Evolutionary conservation across 1,140 invertebrate species (phyloP).

Genomic region (Drosophila seguyi): DNA sequence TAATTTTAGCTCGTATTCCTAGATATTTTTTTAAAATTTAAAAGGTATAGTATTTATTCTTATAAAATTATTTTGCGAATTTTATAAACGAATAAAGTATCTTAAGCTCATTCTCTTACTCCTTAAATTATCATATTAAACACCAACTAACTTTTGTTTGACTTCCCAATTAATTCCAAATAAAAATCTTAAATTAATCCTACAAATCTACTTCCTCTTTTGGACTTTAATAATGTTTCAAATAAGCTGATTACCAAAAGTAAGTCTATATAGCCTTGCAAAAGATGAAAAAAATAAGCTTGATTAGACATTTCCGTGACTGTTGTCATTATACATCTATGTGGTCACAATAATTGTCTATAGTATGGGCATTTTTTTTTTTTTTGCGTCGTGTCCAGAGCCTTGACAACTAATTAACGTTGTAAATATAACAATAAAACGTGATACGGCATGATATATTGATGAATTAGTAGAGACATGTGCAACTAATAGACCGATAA

Average conservation of each 20-base stretch:
- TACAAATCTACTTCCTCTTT: not conserved
- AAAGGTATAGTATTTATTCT: not conserved
- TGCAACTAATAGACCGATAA: conserved; percentile 8
- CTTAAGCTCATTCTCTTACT: no score
- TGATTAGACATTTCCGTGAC: conserved; percentile 82
- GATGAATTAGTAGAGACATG: not conserved
- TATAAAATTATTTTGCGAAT: no score
- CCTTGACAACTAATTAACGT: conserved; percentile 45
- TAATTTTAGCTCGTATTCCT: rapidly evolving
- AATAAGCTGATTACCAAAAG: conserved; percentile 6
- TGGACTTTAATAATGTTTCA: not conserved
- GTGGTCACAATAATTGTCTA: conserved; percentile 45
- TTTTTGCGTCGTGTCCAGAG: conserved; percentile 3
- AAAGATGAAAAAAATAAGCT: conserved; percentile 29
- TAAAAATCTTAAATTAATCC: no score
- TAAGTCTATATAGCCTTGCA: conserved; percentile 16
- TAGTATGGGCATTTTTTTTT: conserved; percentile 2
- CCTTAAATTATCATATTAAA: no score
- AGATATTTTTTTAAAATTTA: not conserved
- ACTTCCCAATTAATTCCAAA: no score
- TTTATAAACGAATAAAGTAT: no score
- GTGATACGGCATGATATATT: conserved; percentile 23
- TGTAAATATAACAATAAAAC: conserved; percentile 46
- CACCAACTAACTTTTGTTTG: not conserved
- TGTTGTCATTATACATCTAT: conserved; percentile 64